phyloP scores from a whole-genome alignment of 2,113 vertebrate genomes.

The Oncorhynchus keta region DNA sequence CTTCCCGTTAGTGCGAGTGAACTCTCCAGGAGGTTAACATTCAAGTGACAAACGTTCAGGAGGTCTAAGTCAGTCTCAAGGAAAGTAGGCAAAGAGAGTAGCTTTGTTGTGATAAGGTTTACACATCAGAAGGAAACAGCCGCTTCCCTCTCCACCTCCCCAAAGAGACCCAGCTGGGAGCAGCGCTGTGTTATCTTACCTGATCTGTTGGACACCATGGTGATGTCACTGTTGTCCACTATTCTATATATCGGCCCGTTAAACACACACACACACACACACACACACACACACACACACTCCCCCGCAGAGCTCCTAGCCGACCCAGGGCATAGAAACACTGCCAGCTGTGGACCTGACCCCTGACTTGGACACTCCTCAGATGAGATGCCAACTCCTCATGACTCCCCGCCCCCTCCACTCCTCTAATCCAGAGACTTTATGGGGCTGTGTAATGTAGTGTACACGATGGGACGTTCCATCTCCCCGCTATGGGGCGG shows the following conservation, averaged over 20 bases:
- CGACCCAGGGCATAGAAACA: slow-evolving; percentile 35
- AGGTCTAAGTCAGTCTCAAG: slow-evolving; percentile 34
- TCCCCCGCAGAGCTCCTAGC: slow-evolving; percentile 16
- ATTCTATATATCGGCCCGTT: slow-evolving; percentile 12
- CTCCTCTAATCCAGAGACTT: slow-evolving; percentile 30
- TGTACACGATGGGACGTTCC: not conserved
- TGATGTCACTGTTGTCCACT: slow-evolving; percentile 54
- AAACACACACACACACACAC: not conserved
- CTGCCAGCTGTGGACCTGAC: slow-evolving; percentile 46
- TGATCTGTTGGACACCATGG: slow-evolving; percentile 21
- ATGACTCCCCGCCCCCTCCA: slow-evolving; percentile 27
- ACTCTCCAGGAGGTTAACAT: slow-evolving; percentile 20
- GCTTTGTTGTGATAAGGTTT: slow-evolving; percentile 57
- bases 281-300: slow-evolving; percentile 15
- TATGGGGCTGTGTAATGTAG: slow-evolving; percentile 28
- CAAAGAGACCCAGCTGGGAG: slow-evolving; percentile 35
- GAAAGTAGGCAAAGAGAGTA: slow-evolving; percentile 37
- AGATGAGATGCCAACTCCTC: slow-evolving; percentile 60
- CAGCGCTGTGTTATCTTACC: slow-evolving; percentile 35
- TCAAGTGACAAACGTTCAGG: not conserved
- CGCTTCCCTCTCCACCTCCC: slow-evolving; percentile 59
- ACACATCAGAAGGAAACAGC: slow-evolving; percentile 73
- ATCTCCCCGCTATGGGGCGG: slow-evolving; percentile 15
- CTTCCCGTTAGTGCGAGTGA: slow-evolving; percentile 10
- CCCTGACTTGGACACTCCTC: slow-evolving; percentile 37